Base-by-base conservation (phyloP, 2,113 vertebrate genomes). In the Mola mola region DNA sequence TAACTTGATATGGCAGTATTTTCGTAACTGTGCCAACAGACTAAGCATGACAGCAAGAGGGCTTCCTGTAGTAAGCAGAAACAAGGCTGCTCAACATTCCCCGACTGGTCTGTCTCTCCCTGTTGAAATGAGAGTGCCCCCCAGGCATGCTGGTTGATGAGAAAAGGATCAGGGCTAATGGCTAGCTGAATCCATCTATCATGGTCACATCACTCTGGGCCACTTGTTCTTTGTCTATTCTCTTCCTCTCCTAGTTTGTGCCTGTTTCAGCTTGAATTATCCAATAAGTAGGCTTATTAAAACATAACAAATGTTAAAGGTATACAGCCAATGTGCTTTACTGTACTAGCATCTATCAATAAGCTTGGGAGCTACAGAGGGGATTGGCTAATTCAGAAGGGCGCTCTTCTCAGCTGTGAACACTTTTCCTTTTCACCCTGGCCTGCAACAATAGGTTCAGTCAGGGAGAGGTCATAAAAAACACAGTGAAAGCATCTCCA, bases 401-500 rank as follows among this genome's bases (percentile, higher is more conserved):
- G 79, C 78, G 82, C 68, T 75, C 81, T 72, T 69, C 81, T 89
- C 85, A 87, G 81, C 81, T 85, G 84, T 82, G 83, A 87, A 83
- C 77, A 81, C 60, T 85, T 87, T 81, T 85, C 84, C 84, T 86
- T 88, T 87, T 88, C 87, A 88, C 77, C 71, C 72, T 48, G 78
- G 51, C 65, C 69, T 22, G 56, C 81, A 87, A 89, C 87, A 89
- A 90, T 90, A 89, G 84, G 84, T 88, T 85, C 85, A 90, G 87
- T 88, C 89, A 88, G 84, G 75, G 84, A 88, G 87, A 86, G 87
- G 86, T 88, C 86, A 87, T 89, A 90, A 90, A 88, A 88, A 89
- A 89, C 82, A 88, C 73, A 81, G 88, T 87, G 86, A 90, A 89
- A 89, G 89, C 89, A 89, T 90, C 84, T 83, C 81, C 75, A 76